phyloP scores from a whole-genome alignment of 1,140 invertebrate genomes.

The Plectus sambesii region DNA sequence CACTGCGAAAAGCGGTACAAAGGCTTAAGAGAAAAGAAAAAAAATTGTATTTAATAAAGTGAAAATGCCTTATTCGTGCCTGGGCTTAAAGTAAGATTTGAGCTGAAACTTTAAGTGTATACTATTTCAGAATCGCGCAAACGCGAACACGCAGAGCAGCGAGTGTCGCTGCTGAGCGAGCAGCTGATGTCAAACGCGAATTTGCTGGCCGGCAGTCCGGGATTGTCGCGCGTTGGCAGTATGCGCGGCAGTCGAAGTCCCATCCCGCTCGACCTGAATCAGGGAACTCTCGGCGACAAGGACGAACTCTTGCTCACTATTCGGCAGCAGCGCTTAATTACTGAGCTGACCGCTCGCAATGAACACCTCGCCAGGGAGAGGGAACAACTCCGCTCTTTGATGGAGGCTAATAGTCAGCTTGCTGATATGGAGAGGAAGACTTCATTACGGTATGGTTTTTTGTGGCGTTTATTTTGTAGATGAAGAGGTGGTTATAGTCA shows the following conservation, averaged over 20 bases:
- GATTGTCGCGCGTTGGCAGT: slow-evolving; percentile 9
- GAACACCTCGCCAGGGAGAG: slow-evolving; percentile 3
- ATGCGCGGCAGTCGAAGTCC: slow-evolving; percentile 7
- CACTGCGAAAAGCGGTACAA: background rate
- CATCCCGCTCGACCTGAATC: background rate
- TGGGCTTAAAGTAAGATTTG: no score
- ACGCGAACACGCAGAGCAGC: slow-evolving; percentile 15
- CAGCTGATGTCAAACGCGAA: slow-evolving; percentile 33
- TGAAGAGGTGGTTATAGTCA: no score
- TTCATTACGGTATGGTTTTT: no score
- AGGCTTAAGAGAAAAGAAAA: slow-evolving; percentile 12
- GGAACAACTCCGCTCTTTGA: slow-evolving; percentile 9
- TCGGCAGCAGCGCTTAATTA: background rate
- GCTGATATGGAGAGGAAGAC: no score
- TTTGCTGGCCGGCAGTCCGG: slow-evolving; percentile 22
- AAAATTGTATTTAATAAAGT: slow-evolving; percentile 7
- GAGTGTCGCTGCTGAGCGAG: slow-evolving; percentile 26
- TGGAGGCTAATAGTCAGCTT: background rate
- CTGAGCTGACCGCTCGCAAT: no score
- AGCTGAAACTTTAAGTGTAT: background rate
- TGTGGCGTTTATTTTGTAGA: no score
- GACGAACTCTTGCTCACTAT: background rate
- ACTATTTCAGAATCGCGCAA: slow-evolving; percentile 10
- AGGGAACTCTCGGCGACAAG: background rate
- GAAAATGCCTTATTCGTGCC: no score